Percentiles rank a stretch among this genome's conserved stretches.
These are phyloP conservation scores for Macrostomum cliftonense DNA, from an alignment of 2,888 invertebrate species.

Conservation along the genomic window DNA sequence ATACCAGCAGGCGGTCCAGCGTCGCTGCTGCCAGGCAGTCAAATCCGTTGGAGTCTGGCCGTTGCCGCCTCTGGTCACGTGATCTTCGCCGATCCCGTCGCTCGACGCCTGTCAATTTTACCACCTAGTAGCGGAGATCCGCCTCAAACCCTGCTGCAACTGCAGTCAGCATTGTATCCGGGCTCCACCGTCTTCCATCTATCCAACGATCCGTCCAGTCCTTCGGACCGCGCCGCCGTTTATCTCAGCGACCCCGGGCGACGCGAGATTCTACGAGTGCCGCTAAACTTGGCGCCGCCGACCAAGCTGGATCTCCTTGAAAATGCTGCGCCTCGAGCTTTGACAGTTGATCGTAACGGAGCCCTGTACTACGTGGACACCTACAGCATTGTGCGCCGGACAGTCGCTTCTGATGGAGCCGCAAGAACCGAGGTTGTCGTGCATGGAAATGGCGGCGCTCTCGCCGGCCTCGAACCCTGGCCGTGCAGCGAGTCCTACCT, in stretches of 20 bases:
- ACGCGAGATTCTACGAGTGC: neutral
- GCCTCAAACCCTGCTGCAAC: neutral
- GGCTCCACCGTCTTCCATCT: too few relatives aligned
- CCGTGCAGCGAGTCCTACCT: constrained; percentile 60
- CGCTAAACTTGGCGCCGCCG: constrained; percentile 71
- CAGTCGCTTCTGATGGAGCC: neutral
- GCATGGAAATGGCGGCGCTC: neutral
- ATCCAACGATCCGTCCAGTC: too few relatives aligned
- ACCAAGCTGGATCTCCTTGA: constrained; percentile 67
- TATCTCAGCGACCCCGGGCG: neutral
- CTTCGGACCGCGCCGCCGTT: too few relatives aligned
- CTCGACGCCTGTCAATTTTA: constrained; percentile 62
- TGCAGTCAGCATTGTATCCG: neutral
- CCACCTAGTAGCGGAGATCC: constrained; percentile 12
- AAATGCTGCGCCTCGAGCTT: constrained; percentile 63
- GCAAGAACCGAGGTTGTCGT: neutral
- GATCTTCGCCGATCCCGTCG: constrained; percentile 66
- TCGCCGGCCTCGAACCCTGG: neutral
- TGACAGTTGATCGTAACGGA: constrained; percentile 80
- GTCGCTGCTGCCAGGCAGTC: constrained; percentile 14
- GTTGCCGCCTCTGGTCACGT: constrained; percentile 87
- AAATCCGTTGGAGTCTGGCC: constrained; percentile 43
- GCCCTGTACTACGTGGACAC: constrained; percentile 94
- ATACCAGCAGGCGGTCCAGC: constrained; percentile 57
- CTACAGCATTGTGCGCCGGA: constrained; percentile 79